A percentile compares a stretch with the other conserved stretches of the same genome.
Evolutionary conservation across 1,140 invertebrate species (phyloP).

Genomic region (Drosophila ogumai): DNA sequence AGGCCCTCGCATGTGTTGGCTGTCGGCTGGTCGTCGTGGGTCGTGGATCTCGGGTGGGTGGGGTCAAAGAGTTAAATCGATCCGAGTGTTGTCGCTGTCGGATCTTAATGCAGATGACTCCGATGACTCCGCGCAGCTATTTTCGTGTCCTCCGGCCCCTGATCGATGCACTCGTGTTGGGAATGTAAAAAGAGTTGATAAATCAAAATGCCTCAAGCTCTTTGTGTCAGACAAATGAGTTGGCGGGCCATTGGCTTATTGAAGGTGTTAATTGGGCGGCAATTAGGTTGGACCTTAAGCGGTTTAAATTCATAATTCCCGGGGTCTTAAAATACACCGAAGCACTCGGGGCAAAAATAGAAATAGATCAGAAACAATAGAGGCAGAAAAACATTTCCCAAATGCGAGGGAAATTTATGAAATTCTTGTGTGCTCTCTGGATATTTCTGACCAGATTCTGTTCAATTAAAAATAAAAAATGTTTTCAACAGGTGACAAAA

Average conservation of each 20-base stretch:
- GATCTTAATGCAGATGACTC: conserved; percentile 72
- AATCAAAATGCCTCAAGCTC: conserved; percentile 68
- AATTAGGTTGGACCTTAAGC: conserved; percentile 47
- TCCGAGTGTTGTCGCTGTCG: conserved; percentile 71
- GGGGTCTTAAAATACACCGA: conserved; percentile 22
- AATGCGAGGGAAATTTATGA: conserved; percentile 53
- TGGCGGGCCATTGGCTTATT: conserved; percentile 20
- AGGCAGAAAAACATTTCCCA: conserved; percentile 19
- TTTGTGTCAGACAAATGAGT: conserved; percentile 61
- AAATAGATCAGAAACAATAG: neutral
- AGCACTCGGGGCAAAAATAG: conserved; percentile 16
- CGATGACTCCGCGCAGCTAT: conserved; percentile 51
- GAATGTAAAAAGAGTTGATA: conserved; percentile 83
- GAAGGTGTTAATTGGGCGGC: conserved; percentile 72
- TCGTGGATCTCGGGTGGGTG: conserved; percentile 43
- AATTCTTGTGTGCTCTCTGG: conserved; percentile 34
- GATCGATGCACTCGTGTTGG: conserved; percentile 70
- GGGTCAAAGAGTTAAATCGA: conserved; percentile 81
- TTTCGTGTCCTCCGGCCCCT: conserved; percentile 50
- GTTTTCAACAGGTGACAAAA: conserved; percentile 79
- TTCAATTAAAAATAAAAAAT: conserved; percentile 76
- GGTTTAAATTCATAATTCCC: conserved; percentile 55
- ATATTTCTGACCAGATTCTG: conserved; percentile 35
- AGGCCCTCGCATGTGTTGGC: conserved; percentile 61
- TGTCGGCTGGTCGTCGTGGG: conserved; percentile 17